Evolutionary conservation across 2,888 invertebrate species (phyloP).

Genomic region (Cremastinae sp.): DNA sequence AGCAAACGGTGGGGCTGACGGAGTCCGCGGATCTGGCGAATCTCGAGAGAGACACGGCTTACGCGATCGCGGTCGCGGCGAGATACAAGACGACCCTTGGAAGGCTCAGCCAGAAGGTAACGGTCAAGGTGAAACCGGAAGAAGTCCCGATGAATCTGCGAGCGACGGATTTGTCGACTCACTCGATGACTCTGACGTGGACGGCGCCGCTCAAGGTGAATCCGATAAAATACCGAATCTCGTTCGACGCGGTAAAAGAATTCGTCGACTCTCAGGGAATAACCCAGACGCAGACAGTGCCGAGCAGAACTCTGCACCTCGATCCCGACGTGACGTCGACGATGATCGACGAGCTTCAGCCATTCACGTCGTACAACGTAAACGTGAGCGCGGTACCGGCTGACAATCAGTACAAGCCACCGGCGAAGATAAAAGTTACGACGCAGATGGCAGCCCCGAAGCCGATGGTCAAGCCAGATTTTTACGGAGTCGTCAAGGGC

Average conservation of each 20-base stretch:
- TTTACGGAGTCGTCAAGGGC: slow-evolving; percentile 93
- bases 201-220: slow-evolving; percentile 93
- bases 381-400: slow-evolving; percentile 95
- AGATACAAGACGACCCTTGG: slow-evolving; percentile 91
- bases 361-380: slow-evolving; percentile 96
- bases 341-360: slow-evolving; percentile 93
- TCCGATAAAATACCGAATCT: slow-evolving; percentile 93
- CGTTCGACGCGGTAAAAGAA: slow-evolving; percentile 95
- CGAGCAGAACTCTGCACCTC: slow-evolving; percentile 87
- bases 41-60: slow-evolving; percentile 94
- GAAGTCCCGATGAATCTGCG: slow-evolving; percentile 94
- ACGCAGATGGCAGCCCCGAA: slow-evolving; percentile 98
- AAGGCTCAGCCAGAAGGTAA: slow-evolving; percentile 92
- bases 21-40: slow-evolving; percentile 94
- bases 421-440: slow-evolving; percentile 95
- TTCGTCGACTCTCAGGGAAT: slow-evolving; percentile 97
- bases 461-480: slow-evolving; percentile 97
- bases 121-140: slow-evolving; percentile 94
- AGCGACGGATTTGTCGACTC: slow-evolving; percentile 95
- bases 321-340: slow-evolving; percentile 87
- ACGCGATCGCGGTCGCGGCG: slow-evolving; percentile 94
- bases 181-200: slow-evolving; percentile 96
- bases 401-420: slow-evolving; percentile 92
- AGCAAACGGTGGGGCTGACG: slow-evolving; percentile 91
- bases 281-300: slow-evolving; percentile 92